Base-by-base conservation (phyloP, 2,113 vertebrate genomes). In the Trichechus manatus region DNA sequence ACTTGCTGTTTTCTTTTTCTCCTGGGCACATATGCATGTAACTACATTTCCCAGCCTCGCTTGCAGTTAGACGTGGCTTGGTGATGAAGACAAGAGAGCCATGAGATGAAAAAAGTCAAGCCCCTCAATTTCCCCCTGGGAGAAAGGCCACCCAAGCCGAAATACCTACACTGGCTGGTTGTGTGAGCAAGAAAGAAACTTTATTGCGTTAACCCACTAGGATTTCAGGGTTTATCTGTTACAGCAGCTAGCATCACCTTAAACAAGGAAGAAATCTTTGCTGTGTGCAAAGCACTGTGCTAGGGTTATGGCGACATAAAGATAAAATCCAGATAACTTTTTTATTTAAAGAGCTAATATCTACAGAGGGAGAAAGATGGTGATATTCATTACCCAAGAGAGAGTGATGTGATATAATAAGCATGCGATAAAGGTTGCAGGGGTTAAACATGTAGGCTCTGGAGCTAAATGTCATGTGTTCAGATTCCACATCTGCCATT, bases 401-500 rank as follows among this genome's bases (percentile, higher is more conserved):
- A 84, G 5, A 74, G 36, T 90, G 64, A 90, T 22, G 68, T 36
- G 23, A 78, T 77, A 78, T 8, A 81, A 59, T 36, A 78, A 59
- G 44, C 17, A n/a, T 66, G 19, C 27, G 82, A 44, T 77, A 66
- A 75, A 66, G 10, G n/a, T 7, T 66, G 9, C 36, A 56, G 36
- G 44, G 56, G 42, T 61, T 75, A 88, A 91, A 81, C 8, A 36
- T 10, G 72, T 6, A 64, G 50, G 13, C 29, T 70, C 29, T 56
- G 17, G 17, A 64, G 61, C n/a, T 89, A 64, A 9, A 80, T n/a
- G 4, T 80, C 94, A 88, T 82, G 23, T 75, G 61, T 96, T 97
- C 72, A 87, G 72, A 94, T 90, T 64, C 25, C 50, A 97, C 17
- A 0, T 3, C n/a, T 80, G 33, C 94, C 94, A 82, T 10, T 29